Conservation (phyloP, 2,888 invertebrate species). For the Dermolepida albohirtum region DNA sequence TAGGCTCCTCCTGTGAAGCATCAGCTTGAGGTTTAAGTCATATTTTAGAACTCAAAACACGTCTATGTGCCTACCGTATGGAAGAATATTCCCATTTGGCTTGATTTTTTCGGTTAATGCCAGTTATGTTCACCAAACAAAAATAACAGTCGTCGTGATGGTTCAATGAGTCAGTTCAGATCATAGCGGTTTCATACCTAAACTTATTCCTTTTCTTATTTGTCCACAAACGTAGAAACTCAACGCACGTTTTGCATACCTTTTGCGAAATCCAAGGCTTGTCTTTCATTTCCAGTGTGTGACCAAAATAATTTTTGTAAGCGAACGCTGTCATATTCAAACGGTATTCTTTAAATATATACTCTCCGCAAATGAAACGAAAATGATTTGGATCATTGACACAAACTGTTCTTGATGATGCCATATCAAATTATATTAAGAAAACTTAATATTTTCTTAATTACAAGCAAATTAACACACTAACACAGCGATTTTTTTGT, state of each 20-base stretch:
- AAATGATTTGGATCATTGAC: too few relatives aligned
- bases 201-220: constrained; percentile 6
- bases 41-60: too few relatives aligned
- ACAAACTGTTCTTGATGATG: too few relatives aligned
- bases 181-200: constrained; percentile 11
- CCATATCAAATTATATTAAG: too few relatives aligned
- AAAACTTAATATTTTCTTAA: too few relatives aligned
- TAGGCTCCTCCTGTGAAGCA: too few relatives aligned
- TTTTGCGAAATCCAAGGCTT: constrained; percentile 31
- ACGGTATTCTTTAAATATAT: constrained; percentile 20
- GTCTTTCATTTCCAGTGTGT: constrained; percentile 33
- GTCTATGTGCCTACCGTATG: too few relatives aligned
- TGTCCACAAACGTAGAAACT: constrained; percentile 18
- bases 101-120: not conserved
- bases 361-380: too few relatives aligned
- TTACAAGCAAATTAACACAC: too few relatives aligned
- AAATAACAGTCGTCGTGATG: constrained; percentile 15
- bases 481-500: too few relatives aligned
- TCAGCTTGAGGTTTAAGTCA: too few relatives aligned
- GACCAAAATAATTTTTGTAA: constrained; percentile 22
- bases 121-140: constrained; percentile 20
- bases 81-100: too few relatives aligned
- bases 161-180: constrained; percentile 5
- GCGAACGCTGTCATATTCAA: constrained; percentile 18
- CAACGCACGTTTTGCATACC: constrained; percentile 33